Conservation (phyloP, 2,797 vertebrate species). For the Squalus acanthias region DNA sequence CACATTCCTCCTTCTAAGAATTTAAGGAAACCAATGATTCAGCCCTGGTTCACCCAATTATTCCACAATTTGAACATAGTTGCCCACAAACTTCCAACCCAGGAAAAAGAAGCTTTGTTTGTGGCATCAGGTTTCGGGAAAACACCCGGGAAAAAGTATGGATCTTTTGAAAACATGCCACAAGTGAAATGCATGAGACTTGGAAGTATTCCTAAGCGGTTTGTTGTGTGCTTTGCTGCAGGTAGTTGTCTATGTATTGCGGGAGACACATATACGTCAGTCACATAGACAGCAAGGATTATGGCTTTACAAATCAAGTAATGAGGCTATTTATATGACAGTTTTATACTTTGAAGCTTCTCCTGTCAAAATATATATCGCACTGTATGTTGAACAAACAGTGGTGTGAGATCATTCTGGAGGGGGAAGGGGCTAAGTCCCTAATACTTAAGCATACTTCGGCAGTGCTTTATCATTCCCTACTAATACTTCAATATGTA, state of each 20-base stretch:
- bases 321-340: neutral
- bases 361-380: neutral
- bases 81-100: neutral
- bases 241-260: neutral
- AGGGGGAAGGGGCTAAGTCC: neutral
- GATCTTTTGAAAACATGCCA: neutral
- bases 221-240: neutral
- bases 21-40: neutral
- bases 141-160: neutral
- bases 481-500: conserved; percentile 17
- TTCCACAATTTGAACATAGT: neutral
- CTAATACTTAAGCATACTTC: conserved; percentile 11
- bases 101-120: neutral
- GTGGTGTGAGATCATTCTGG: neutral
- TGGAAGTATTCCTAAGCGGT: neutral
- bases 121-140: neutral
- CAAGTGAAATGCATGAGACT: neutral
- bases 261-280: neutral
- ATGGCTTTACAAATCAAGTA: neutral
- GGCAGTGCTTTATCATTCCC: conserved; percentile 1
- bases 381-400: conserved; percentile 2
- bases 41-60: neutral
- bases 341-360: neutral
- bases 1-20: too few species aligned
- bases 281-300: conserved; percentile 15